Evolutionary conservation across 2,797 vertebrate species (phyloP), one percentile per base, ranked within the genome.

Genomic region (Megaceryle alcyon): DNA sequence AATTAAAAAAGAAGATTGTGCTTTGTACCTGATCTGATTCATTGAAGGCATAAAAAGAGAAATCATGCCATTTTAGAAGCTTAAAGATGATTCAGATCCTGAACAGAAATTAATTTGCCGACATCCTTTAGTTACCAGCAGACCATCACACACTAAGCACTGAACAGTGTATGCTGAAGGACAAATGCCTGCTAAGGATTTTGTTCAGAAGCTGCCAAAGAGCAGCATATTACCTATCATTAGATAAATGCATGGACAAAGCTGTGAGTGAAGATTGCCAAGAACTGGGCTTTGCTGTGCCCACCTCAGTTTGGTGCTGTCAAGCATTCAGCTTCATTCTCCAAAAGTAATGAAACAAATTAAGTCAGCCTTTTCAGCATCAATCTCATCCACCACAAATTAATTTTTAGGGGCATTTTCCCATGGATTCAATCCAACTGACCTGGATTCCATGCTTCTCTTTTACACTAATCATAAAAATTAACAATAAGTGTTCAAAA

Each of bases 361-460:
- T 86, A 95, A 90, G 60, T 51, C 65, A 57, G 81, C 78, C 96
- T 92, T 93, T 94, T 93, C 94, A 88, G 83, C 54, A 82, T 87
- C 78, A 77, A 71, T 93, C 90, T 93, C 68, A 82, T 90, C 71
- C 64, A 69, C 23, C 75, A 56, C 44, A 87, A 78, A 92, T 92
- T 95, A 95, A 94, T 93, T 90, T 96, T 95, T 56, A 76, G 88
- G 65, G 81, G 69, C 83, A 92, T 92, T 95, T 96, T 96, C 92
- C 86, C 94, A 94, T 71, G 81, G 91, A 94, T 82, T 92, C 60
- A 64, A 84, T 88, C 80, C 37, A 71, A 85, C 15, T 90, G 81
- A 92, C 83, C 84, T 20, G 12, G 28, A 95, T 89, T 93, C 92
- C 78, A 35, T 48, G 46, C 64, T 72, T 78, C 81, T 87, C 39